Percentiles rank a stretch among this genome's conserved stretches.
Evolutionary conservation across 2,888 invertebrate species (phyloP).

Genomic region (Electrophaes corylata): DNA sequence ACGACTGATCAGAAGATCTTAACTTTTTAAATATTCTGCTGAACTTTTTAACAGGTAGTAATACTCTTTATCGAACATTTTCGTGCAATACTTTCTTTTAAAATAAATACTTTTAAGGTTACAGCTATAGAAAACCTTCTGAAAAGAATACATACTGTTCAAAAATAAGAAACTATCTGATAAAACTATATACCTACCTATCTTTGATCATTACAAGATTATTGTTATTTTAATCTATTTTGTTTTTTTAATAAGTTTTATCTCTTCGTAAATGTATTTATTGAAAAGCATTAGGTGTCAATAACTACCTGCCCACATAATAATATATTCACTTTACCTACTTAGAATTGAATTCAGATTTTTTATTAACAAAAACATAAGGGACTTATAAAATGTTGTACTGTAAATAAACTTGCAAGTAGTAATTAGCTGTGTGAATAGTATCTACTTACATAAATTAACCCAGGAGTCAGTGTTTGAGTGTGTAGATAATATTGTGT

Average conservation of each 20-base stretch:
- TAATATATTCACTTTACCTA: not conserved
- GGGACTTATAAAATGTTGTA: conserved; percentile 10
- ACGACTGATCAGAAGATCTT: conserved; percentile 35
- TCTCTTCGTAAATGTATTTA: not conserved
- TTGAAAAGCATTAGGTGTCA: not conserved
- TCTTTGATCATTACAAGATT: too few relatives aligned
- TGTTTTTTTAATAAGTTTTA: too few relatives aligned
- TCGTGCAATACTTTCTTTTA: conserved; percentile 5
- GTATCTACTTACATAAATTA: conserved; percentile 56
- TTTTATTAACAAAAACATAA: not conserved
- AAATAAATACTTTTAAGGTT: too few relatives aligned
- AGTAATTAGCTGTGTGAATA: conserved; percentile 80
- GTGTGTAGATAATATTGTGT: conserved; percentile 79
- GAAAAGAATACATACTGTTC: too few relatives aligned
- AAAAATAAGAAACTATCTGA: too few relatives aligned
- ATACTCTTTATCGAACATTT: not conserved
- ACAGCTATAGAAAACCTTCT: conserved; percentile 12
- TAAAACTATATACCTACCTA: too few relatives aligned
- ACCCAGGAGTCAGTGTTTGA: conserved; percentile 73
- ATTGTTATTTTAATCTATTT: too few relatives aligned
- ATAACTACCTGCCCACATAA: not conserved
- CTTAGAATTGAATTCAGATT: not conserved
- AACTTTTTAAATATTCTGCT: conserved; percentile 5
- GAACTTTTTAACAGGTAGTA: not conserved
- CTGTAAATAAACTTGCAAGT: conserved; percentile 74